Conservation (phyloP, 53 echinoderm and acorn worm species). For the Patiria pectinifera region DNA sequence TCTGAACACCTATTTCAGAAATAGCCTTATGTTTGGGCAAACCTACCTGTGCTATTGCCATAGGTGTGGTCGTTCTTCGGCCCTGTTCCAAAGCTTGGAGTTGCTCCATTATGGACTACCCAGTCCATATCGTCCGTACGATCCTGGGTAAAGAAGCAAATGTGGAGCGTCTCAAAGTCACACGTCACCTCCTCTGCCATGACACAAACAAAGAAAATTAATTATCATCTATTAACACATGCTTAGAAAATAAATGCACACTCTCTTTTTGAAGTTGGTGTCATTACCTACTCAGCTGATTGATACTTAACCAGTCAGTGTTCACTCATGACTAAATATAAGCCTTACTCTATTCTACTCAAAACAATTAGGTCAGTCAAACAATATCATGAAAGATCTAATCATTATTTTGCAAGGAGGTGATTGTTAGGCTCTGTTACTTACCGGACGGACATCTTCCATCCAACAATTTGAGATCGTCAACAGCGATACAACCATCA, state of each 20-base stretch:
- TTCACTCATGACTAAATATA: too few relatives aligned
- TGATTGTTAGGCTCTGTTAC: background rate
- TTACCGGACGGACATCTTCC: conserved; percentile 71
- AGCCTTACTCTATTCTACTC: too few relatives aligned
- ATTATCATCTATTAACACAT: too few relatives aligned
- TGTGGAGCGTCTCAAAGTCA: conserved; percentile 50
- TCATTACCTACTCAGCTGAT: too few relatives aligned
- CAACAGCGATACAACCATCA: conserved; percentile 80
- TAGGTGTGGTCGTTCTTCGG: conserved; percentile 77
- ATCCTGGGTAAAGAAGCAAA: conserved; percentile 68
- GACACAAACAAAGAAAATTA: background rate
- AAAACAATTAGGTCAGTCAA: too few relatives aligned
- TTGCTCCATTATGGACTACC: conserved; percentile 40
- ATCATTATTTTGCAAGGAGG: too few relatives aligned
- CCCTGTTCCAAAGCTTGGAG: conserved; percentile 70
- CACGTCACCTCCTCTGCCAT: conserved; percentile 47
- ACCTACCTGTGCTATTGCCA: conserved; percentile 73
- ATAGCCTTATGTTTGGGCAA: background rate
- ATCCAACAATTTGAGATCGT: conserved; percentile 76
- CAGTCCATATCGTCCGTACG: conserved; percentile 71
- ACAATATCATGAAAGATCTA: too few relatives aligned
- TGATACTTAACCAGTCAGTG: too few relatives aligned
- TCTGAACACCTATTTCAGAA: background rate
- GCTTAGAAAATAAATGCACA: too few relatives aligned
- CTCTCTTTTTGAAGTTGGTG: too few relatives aligned